Base-by-base conservation (phyloP, 2,113 vertebrate species). In the Ceratotherium simum region DNA sequence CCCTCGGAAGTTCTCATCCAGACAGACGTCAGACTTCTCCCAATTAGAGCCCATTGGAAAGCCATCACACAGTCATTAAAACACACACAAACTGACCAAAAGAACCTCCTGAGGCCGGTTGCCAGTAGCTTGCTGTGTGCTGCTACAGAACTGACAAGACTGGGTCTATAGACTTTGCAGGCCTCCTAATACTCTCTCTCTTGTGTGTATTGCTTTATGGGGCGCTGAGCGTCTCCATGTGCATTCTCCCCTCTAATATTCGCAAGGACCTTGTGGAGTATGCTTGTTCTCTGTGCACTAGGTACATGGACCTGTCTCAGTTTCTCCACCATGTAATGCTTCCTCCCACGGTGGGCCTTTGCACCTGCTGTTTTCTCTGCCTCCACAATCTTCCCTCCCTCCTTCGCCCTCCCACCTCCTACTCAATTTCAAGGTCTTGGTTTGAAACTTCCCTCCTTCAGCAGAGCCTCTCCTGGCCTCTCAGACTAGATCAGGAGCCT, bases 21-120 rank as follows among this genome's bases (percentile, higher is more conserved):
- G 91, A 91, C 88, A 95, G 93, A 92, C 16, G 18, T 90, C 90
- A 92, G 96, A 56, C 84, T 72, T 94, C 91, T 96, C 70, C 90
- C 90, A 90, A 90, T 73, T 76, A 94, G 13, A 91, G 88, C 48
- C 51, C 75, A 29, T 95, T 89, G 78, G 96, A 96, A 95, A 93
- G 85, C 85, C 65, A 79, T 75, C 39, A 18, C 27, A 60, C 23
- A 33, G 36, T 62, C 75, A 96, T 80, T 78, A 95, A 58, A 86
- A 87, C 7, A 42, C 90, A 92, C 75, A 91, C 56, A 56, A 79
- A 75, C n/a, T 16, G 89, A 48, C 76, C 72, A 21, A 17, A 73
- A 78, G 60, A 21, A 60, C 39, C 69, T 78, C 81, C n/a, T 0
- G 4, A 79, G 80, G 51, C 90, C 8, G 5, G n/a, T 42, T 48